A percentile compares a stretch with the other conserved stretches of the same genome.
Conservation (phyloP, 1,140 invertebrate genomes). For the Heliconius hewitsoni region DNA sequence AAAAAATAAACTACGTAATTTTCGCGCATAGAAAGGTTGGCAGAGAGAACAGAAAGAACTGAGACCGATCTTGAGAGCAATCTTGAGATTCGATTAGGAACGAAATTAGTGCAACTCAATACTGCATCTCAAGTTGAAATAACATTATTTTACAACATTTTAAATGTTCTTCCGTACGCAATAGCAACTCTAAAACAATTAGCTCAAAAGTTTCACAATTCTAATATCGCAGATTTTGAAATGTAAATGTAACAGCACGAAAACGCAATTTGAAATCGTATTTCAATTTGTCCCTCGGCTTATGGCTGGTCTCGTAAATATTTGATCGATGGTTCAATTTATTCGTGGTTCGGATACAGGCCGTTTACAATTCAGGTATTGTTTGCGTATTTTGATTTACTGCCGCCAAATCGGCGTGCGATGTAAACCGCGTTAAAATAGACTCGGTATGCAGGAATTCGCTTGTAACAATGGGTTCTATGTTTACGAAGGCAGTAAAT, state of each 20-base stretch:
- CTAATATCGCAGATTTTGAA: too few relatives aligned
- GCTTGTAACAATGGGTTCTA: constrained; percentile 31
- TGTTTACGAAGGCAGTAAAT: constrained; percentile 14
- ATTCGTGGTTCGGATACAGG: background rate
- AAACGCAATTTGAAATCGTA: background rate
- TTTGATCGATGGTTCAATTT: constrained; percentile 6
- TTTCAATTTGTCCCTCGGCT: background rate
- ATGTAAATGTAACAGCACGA: too few relatives aligned
- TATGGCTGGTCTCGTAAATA: background rate
- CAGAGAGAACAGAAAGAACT: too few relatives aligned
- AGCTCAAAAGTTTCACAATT: background rate
- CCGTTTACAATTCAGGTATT: constrained; percentile 25
- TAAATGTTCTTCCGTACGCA: background rate
- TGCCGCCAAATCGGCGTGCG: constrained; percentile 46
- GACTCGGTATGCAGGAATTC: constrained; percentile 36
- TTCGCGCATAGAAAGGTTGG: too few relatives aligned
- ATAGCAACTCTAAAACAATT: background rate
- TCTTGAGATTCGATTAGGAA: too few relatives aligned
- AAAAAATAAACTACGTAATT: too few relatives aligned
- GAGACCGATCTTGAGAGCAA: too few relatives aligned
- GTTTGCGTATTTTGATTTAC: constrained; percentile 55
- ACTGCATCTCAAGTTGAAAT: background rate
- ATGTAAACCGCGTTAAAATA: constrained; percentile 56
- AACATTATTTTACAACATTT: background rate
- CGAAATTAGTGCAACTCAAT: too few relatives aligned